A percentile compares a stretch with the other conserved stretches of the same genome.
These are phyloP conservation scores for Chironomus riparius DNA, from an alignment of 2,888 invertebrate genomes.

Conservation along the genomic window DNA sequence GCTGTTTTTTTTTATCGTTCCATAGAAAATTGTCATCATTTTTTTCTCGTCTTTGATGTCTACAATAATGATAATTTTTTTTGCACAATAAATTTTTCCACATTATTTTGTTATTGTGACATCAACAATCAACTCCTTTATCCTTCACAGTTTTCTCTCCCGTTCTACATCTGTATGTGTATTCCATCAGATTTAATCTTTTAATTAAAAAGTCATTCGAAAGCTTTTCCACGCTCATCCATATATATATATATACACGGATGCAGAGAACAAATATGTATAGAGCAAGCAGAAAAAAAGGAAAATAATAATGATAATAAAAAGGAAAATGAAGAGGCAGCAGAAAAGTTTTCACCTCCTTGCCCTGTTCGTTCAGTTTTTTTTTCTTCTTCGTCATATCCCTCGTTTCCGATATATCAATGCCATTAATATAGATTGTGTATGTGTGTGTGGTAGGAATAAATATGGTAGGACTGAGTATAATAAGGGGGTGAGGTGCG, in stretches of 20 bases:
- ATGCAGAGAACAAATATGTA: background rate
- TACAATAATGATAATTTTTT: too few relatives aligned
- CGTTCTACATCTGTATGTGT: too few relatives aligned
- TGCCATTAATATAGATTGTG: background rate
- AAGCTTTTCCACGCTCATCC: background rate
- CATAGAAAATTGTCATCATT: too few relatives aligned
- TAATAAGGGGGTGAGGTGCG: too few relatives aligned
- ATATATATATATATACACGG: background rate
- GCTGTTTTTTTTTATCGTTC: too few relatives aligned
- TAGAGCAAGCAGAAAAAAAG: background rate
- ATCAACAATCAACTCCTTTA: background rate
- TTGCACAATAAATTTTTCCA: too few relatives aligned
- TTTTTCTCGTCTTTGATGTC: too few relatives aligned
- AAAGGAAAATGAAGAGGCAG: background rate
- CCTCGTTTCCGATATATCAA: too few relatives aligned
- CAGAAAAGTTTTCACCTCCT: background rate
- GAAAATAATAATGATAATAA: background rate
- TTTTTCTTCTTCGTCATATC: too few relatives aligned
- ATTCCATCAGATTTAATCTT: slow-evolving; percentile 11
- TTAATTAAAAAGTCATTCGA: slow-evolving; percentile 25
- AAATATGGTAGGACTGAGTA: too few relatives aligned
- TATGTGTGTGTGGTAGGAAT: background rate
- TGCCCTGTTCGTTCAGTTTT: too few relatives aligned
- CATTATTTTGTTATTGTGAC: background rate
- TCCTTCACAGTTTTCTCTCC: background rate